Conservation (phyloP, 2,888 invertebrate species). For the Scotopteryx bipunctaria region DNA sequence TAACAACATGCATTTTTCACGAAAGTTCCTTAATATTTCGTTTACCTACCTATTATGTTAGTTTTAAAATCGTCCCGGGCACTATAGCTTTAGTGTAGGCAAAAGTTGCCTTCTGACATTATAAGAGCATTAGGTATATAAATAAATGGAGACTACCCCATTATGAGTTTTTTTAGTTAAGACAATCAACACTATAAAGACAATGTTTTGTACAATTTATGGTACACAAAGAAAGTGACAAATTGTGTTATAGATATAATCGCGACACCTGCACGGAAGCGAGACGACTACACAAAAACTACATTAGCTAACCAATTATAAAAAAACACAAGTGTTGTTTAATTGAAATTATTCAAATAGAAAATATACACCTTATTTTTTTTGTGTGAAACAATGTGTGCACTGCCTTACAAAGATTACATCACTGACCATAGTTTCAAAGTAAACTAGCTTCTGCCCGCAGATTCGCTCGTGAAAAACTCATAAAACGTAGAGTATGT, state of each 20-base stretch:
- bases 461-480: too few species aligned
- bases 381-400: conserved; percentile 6
- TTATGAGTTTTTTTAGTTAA: too few species aligned
- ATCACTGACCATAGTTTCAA: not conserved
- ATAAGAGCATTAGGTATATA: too few species aligned
- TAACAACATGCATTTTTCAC: too few species aligned
- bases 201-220: conserved; percentile 17
- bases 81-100: too few species aligned
- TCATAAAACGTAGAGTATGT: too few species aligned
- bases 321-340: conserved; percentile 44
- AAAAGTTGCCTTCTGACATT: too few species aligned
- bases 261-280: conserved; percentile 79
- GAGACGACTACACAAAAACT: conserved; percentile 72
- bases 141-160: too few species aligned
- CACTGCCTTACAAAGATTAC: conserved; percentile 1
- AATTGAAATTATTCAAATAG: conserved; percentile 40
- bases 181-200: not conserved
- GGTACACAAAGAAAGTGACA: conserved; percentile 58
- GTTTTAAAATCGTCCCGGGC: too few species aligned
- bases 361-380: conserved; percentile 21
- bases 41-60: too few species aligned
- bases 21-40: too few species aligned
- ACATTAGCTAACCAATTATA: conserved; percentile 69
- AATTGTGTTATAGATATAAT: conserved; percentile 69
- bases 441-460: not conserved